phyloP scores from a whole-genome alignment of 2,113 vertebrate genomes.

The Sinocyclocheilus maitianheensis region DNA sequence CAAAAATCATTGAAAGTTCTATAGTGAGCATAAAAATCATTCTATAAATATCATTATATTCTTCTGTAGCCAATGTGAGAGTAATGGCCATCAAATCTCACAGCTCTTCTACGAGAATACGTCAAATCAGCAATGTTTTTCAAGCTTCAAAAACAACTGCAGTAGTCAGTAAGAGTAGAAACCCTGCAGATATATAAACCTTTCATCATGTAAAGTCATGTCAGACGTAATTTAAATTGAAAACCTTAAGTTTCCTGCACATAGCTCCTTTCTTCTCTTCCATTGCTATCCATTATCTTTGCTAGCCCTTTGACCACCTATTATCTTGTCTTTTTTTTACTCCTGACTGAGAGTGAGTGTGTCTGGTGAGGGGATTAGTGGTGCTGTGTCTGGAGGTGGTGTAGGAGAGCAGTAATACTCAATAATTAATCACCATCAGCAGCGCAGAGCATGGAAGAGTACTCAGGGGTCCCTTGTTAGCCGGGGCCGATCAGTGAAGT shows the following conservation, averaged over 20 bases:
- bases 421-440: conserved; percentile 56
- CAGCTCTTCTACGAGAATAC: not conserved
- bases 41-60: not conserved
- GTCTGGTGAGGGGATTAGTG: conserved; percentile 33
- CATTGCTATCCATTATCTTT: conserved; percentile 23
- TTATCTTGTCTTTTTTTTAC: conserved; percentile 17
- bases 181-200: not conserved
- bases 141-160: not conserved
- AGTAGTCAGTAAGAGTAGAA: not conserved
- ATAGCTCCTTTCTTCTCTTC: not conserved
- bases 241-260: not conserved
- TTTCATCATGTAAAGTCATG: conserved; percentile 29
- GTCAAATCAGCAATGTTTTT: conserved; percentile 5
- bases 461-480: conserved; percentile 54
- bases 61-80: not conserved
- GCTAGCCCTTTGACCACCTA: conserved; percentile 22
- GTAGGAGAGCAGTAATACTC: conserved; percentile 45
- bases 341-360: conserved; percentile 21
- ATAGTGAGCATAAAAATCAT: not conserved
- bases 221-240: conserved; percentile 25
- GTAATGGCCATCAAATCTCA: not conserved
- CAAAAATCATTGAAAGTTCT: not conserved
- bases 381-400: conserved; percentile 36
- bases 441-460: conserved; percentile 34
- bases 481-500: conserved; percentile 49